These are phyloP conservation scores for Orientallactaga bullata DNA, from an alignment of 2,113 vertebrate genomes.

Conservation along the genomic window DNA sequence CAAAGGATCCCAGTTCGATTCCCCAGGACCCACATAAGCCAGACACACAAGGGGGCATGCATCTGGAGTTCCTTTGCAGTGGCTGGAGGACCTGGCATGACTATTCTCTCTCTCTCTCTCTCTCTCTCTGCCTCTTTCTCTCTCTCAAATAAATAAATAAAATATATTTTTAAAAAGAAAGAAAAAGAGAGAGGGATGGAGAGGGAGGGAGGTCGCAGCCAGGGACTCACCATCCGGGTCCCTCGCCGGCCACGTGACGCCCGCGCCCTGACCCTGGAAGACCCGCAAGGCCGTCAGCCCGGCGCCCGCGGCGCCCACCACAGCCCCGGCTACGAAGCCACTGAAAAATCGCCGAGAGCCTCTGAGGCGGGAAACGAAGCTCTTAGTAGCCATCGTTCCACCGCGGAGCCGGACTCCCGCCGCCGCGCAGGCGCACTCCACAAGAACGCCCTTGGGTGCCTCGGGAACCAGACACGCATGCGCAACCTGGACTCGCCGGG, in stretches of 20 bases:
- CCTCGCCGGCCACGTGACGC: neutral
- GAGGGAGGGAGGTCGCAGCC: too few relatives aligned
- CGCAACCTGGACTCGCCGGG: rapidly evolving
- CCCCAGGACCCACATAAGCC: too few relatives aligned
- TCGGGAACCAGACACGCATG: neutral
- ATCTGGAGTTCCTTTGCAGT: too few relatives aligned
- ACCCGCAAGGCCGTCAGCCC: constrained; percentile 78
- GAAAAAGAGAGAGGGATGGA: too few relatives aligned
- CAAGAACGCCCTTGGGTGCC: too few relatives aligned
- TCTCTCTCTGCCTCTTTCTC: too few relatives aligned
- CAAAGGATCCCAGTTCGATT: too few relatives aligned
- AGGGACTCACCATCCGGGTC: constrained; percentile 75
- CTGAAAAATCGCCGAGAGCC: constrained; percentile 74
- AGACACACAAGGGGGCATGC: too few relatives aligned
- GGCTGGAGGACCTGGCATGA: too few relatives aligned
- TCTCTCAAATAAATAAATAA: too few relatives aligned
- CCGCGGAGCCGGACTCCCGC: rapidly evolving
- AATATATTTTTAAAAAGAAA: too few relatives aligned
- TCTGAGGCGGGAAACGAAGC: neutral
- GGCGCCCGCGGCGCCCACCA: constrained; percentile 67
- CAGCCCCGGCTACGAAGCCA: constrained; percentile 83
- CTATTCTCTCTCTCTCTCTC: too few relatives aligned
- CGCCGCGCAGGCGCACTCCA: neutral
- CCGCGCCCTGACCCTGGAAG: constrained; percentile 65
- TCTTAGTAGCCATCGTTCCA: constrained; percentile 63